These are phyloP conservation scores for Papilio helenus DNA, from an alignment of 1,140 invertebrate genomes.

Conservation along the genomic window DNA sequence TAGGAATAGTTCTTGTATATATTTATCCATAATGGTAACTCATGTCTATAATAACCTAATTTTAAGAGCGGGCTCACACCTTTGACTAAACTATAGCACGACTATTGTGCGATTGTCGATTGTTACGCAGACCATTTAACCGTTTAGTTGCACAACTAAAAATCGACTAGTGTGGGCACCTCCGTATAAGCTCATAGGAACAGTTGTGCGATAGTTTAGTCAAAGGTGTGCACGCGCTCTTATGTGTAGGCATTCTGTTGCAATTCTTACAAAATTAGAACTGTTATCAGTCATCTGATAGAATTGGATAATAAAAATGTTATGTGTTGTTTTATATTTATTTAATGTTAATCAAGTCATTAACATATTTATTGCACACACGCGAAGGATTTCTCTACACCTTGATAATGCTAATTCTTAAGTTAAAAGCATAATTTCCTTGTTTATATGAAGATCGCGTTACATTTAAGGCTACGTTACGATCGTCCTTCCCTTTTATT, in stretches of 20 bases:
- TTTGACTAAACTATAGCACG: no score
- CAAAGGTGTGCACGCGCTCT: no score
- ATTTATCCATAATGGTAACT: neutral
- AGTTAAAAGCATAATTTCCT: constrained; percentile 36
- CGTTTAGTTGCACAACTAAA: no score
- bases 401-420: constrained; percentile 33
- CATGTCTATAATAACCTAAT: neutral
- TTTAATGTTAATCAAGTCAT: neutral
- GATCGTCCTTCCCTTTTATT: neutral
- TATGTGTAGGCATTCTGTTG: neutral
- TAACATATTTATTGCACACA: constrained; percentile 19
- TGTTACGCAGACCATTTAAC: no score
- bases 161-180: no score
- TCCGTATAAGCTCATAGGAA: no score
- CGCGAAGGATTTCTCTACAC: constrained; percentile 31
- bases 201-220: no score
- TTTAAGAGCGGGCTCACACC: no score
- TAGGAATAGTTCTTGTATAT: no score
- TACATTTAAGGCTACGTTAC: neutral
- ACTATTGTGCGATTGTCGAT: no score
- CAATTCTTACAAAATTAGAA: constrained; percentile 1
- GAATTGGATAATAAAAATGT: neutral
- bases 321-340: neutral
- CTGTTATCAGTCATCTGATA: neutral
- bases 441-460: constrained; percentile 30